A percentile compares a stretch with the other conserved stretches of the same genome.
phyloP scores from a whole-genome alignment of 1,140 invertebrate genomes.

The Varroa destructor region DNA sequence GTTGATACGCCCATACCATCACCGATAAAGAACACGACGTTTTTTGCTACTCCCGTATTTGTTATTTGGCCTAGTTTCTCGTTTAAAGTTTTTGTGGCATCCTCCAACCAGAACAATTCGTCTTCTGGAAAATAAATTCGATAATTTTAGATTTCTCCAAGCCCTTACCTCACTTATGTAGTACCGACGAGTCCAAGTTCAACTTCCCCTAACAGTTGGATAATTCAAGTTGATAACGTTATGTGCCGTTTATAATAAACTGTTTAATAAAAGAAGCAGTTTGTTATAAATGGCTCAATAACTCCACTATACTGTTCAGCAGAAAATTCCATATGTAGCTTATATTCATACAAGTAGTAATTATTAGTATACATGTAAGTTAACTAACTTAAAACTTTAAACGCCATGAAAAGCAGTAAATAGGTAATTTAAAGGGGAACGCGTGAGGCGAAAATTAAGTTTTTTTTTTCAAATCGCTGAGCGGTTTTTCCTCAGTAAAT shows the following conservation, averaged over 20 bases:
- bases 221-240: background rate
- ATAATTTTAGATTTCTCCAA: too few species aligned
- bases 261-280: background rate
- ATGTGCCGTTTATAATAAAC: background rate
- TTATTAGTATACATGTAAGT: too few species aligned
- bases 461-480: too few species aligned
- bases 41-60: constrained; percentile 54
- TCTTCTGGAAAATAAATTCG: background rate
- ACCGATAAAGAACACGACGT: constrained; percentile 78
- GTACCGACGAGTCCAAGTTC: background rate
- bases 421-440: too few species aligned
- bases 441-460: too few species aligned
- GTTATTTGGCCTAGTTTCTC: constrained; percentile 32
- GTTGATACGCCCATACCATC: constrained; percentile 88
- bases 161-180: background rate
- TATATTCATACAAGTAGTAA: too few species aligned
- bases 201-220: background rate
- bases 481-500: too few species aligned
- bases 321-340: too few species aligned
- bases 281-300: background rate
- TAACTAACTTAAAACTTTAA: too few species aligned
- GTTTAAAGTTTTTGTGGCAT: constrained; percentile 12
- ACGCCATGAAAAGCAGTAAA: too few species aligned
- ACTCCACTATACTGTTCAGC: background rate
- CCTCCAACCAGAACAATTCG: constrained; percentile 25